A percentile compares a stretch with the other conserved stretches of the same genome.
phyloP scores from a whole-genome alignment of 1,140 invertebrate genomes.

The Zaprionus nigranus region DNA sequence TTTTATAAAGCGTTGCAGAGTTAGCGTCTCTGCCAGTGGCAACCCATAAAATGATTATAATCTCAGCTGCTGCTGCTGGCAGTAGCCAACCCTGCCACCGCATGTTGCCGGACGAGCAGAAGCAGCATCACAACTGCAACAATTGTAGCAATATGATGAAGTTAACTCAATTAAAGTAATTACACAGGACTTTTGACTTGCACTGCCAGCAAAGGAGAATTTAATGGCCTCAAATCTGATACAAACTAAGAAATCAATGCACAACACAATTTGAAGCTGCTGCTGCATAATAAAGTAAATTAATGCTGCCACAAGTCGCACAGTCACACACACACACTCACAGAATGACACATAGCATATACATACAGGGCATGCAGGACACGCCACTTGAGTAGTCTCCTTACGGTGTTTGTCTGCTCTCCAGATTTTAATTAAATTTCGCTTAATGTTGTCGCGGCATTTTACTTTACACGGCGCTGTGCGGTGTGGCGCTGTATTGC shows the following conservation, averaged over 20 bases:
- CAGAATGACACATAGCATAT: neutral
- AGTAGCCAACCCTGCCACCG: slow-evolving; percentile 4
- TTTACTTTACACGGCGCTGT: slow-evolving; percentile 7
- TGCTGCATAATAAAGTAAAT: slow-evolving; percentile 14
- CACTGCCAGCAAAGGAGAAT: neutral
- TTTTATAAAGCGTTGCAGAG: slow-evolving; percentile 68
- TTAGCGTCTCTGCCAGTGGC: slow-evolving; percentile 30
- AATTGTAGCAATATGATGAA: slow-evolving; percentile 10
- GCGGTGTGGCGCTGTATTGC: neutral
- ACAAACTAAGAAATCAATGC: slow-evolving; percentile 20
- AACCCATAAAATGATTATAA: slow-evolving; percentile 72
- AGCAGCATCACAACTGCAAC: slow-evolving; percentile 14
- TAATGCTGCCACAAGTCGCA: neutral
- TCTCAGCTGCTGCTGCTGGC: slow-evolving; percentile 26
- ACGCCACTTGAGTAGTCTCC: neutral
- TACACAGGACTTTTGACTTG: slow-evolving; percentile 6
- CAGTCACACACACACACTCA: neutral
- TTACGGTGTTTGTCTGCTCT: slow-evolving; percentile 20
- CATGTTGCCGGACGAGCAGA: slow-evolving; percentile 24
- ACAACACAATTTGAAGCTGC: slow-evolving; percentile 24
- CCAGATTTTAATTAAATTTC: slow-evolving; percentile 71
- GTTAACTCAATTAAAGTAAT: slow-evolving; percentile 19
- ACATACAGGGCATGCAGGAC: neutral
- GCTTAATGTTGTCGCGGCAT: slow-evolving; percentile 52
- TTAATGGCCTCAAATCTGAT: slow-evolving; percentile 10